A percentile compares a stretch with the other conserved stretches of the same genome.
phyloP scores from a whole-genome alignment of 2,888 invertebrate species.

The Paralinhomoeus sp. region DNA sequence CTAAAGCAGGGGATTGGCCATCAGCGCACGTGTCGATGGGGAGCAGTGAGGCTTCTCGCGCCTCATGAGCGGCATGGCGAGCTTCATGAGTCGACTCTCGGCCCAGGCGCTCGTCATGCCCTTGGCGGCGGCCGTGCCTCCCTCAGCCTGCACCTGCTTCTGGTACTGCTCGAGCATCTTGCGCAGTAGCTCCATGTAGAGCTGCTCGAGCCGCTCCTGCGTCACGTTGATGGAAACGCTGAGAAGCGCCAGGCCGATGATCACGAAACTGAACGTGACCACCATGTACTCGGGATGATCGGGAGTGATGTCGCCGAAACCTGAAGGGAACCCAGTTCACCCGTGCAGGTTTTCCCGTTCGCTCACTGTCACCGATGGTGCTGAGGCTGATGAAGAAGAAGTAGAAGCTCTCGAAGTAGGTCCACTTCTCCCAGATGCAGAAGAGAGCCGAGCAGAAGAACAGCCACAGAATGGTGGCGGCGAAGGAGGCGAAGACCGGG shows the following conservation, averaged over 20 bases:
- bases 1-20: background rate
- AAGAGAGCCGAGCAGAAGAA: constrained; percentile 6
- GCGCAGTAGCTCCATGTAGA: constrained; percentile 3
- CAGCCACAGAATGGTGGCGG: constrained; percentile 3
- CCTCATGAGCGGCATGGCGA: constrained; percentile 1
- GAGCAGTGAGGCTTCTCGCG: background rate
- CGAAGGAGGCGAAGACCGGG: constrained; percentile 2
- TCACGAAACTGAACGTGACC: constrained; percentile 4
- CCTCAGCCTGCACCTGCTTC: background rate
- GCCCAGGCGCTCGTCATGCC: no score
- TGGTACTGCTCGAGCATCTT: constrained; percentile 2
- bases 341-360: no score
- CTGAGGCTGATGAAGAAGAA: constrained; percentile 6
- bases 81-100: background rate
- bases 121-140: background rate
- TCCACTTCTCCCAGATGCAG: constrained; percentile 6
- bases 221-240: constrained; percentile 4
- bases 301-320: constrained; percentile 6
- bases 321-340: no score
- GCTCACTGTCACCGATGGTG: constrained; percentile 3
- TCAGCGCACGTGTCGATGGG: background rate
- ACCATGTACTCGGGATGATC: constrained; percentile 5
- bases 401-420: constrained; percentile 4
- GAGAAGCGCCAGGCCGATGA: constrained; percentile 5
- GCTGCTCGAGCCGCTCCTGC: constrained; percentile 3